Conservation (phyloP, 1,140 invertebrate genomes). For the Pseudomyrmex dendroicus region DNA sequence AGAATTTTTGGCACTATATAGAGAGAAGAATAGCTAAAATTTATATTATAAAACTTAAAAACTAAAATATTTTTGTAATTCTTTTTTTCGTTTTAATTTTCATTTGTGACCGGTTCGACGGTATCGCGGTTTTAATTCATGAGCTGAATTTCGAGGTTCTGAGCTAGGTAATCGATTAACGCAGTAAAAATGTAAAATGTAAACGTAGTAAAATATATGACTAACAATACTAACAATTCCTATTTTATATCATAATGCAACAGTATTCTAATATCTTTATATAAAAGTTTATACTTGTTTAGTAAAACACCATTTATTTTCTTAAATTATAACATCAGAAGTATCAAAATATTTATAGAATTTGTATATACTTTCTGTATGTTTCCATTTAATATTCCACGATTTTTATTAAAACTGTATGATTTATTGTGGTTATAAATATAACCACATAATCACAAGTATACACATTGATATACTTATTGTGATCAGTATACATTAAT, state of each 20-base stretch:
- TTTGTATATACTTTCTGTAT: not conserved
- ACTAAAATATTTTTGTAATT: not conserved
- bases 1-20: slow-evolving; percentile 5
- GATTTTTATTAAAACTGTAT: not conserved
- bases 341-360: not conserved
- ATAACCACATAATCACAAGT: too few relatives aligned
- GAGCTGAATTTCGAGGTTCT: too few relatives aligned
- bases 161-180: too few relatives aligned
- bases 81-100: slow-evolving; percentile 25
- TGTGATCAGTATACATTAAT: too few relatives aligned
- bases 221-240: not conserved
- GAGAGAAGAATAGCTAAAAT: not conserved
- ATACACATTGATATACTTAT: too few relatives aligned
- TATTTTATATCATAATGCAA: slow-evolving; percentile 7
- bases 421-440: not conserved
- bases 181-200: not conserved
- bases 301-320: not conserved
- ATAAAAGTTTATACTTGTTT: not conserved
- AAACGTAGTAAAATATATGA: not conserved
- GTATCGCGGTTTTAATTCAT: too few relatives aligned
- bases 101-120: slow-evolving; percentile 16
- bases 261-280: not conserved
- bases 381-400: slow-evolving; percentile 7
- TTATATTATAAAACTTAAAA: too few relatives aligned
- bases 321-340: not conserved